These are phyloP conservation scores for Phaethornis superciliosus DNA, from an alignment of 2,113 vertebrate species.

Conservation along the genomic window DNA sequence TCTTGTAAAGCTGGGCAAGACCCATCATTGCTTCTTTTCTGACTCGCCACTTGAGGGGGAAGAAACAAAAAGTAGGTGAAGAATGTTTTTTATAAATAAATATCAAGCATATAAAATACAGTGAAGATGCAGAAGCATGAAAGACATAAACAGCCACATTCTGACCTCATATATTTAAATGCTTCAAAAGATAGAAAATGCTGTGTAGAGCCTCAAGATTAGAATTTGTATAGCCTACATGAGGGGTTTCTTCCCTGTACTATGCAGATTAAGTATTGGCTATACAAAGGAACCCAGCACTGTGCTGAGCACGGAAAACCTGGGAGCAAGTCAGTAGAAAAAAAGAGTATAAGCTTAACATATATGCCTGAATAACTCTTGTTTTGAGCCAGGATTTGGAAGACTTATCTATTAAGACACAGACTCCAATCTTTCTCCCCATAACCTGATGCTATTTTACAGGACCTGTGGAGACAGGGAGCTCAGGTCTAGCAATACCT, in stretches of 20 bases:
- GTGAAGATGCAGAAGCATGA: background rate
- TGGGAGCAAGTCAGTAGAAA: background rate
- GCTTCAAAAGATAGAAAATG: background rate
- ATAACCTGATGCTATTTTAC: background rate
- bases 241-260: background rate
- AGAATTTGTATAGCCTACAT: background rate
- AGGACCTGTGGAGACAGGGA: background rate
- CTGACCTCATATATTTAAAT: background rate
- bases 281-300: background rate
- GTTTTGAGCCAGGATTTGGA: background rate
- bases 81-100: background rate
- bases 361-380: background rate
- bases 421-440: background rate
- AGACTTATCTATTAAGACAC: background rate
- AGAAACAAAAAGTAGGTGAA: constrained; percentile 7
- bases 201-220: background rate
- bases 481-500: background rate
- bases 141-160: background rate
- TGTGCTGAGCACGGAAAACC: background rate
- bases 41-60: constrained; percentile 89
- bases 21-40: constrained; percentile 99
- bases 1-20: constrained; percentile 95
- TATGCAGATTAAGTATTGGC: background rate
- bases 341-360: background rate
- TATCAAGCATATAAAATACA: background rate